These are phyloP conservation scores for Oreochromis aureus DNA, from an alignment of 2,113 vertebrate genomes.

Conservation along the genomic window DNA sequence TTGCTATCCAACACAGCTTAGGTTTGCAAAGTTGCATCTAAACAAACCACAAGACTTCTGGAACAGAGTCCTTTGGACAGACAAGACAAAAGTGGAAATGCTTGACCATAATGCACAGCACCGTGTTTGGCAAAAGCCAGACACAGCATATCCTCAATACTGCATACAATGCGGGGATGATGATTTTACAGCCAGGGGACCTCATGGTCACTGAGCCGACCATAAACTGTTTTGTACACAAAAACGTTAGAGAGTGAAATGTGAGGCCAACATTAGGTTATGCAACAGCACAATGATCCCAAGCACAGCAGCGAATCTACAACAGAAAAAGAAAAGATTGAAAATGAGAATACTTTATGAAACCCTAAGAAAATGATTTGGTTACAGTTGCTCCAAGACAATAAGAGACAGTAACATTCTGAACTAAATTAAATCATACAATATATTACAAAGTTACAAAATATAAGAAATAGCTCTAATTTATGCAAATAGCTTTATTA, in stretches of 20 bases:
- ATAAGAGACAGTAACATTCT: background rate
- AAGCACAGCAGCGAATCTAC: background rate
- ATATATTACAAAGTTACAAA: background rate
- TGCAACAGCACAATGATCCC: background rate
- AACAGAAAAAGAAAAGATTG: background rate
- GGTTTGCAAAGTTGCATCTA: background rate
- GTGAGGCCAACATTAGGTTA: background rate
- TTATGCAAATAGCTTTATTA: accelerated
- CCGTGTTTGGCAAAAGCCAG: background rate
- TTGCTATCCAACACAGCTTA: background rate
- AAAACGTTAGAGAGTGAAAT: background rate
- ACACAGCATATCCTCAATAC: background rate
- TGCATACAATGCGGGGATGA: background rate
- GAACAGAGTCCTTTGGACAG: background rate
- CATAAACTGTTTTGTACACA: background rate
- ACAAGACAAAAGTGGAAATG: background rate
- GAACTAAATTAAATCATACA: background rate
- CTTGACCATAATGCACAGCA: background rate
- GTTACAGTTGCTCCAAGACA: background rate
- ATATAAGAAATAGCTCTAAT: background rate
- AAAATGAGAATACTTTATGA: background rate
- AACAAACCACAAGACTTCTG: background rate
- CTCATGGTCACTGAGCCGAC: background rate
- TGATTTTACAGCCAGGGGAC: background rate
- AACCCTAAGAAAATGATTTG: background rate